Base-by-base conservation (phyloP, 2,797 vertebrate species). In the Peromyscus melanophrys region DNA sequence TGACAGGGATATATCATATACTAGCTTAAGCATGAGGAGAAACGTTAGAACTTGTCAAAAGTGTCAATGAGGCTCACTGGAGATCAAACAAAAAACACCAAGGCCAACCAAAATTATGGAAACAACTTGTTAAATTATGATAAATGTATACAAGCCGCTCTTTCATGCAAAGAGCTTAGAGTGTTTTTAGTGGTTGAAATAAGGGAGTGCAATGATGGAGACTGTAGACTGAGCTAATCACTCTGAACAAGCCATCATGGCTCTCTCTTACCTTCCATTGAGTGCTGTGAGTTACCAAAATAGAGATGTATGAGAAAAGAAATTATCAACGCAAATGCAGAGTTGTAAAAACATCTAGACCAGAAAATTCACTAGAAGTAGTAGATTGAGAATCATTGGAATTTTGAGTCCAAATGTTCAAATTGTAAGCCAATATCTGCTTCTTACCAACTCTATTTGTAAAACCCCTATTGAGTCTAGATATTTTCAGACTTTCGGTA, bases 11-110 rank as follows among this genome's bases (percentile, higher is more conserved):
- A 84, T 0, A 57, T 94, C 65, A 94, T 67, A 13, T 19, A 89
- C 89, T 76, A 76, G 96, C 94, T 94, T 89, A 97, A 78, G 69
- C 85, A 49, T 91, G 78, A 67, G 4, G 89, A 94, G 23, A 80
- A 23, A 69, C 96, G 52, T 95, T 81, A 97, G 86, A 96, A 86
- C 57, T 46, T 97, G 96, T 97, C 61, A 87, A 40, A 93, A 67
- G 37, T 83, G 0, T 94, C 73, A 87, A 4, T 77, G 17, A 69
- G 97, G 92, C 75, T 91, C 85, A 91, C 81, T 88, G 57, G 52
- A 93, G 76, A 95, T 95, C 6, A 84, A 93, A 71, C 52, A 93
- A 65, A 69, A 96, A 95, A 96, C 97, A 89, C n/a, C 85, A 98
- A 96, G 57, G 49, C 81, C 76, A 94, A 77, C 19, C 88, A 14